Evolutionary conservation across 2,797 vertebrate genomes (phyloP), one percentile per base, ranked within the genome.

Genomic region (Sciaenops ocellatus): DNA sequence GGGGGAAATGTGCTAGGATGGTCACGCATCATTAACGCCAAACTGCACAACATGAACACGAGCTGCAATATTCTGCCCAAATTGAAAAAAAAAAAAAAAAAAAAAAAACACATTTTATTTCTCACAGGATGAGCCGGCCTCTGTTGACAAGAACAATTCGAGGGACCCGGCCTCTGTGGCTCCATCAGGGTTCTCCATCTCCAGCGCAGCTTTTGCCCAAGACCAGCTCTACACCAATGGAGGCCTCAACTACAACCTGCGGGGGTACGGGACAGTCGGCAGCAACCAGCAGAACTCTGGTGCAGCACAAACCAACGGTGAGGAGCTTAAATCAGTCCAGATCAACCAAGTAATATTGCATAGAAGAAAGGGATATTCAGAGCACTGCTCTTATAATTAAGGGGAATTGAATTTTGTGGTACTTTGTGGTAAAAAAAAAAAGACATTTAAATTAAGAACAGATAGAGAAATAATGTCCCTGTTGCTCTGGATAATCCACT

Each of bases 171-270:
- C 96, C 78, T 85, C 96, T 72, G 92, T 96, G 93, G 92, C 96
- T 63, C 96, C 97, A 72, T 95, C 97, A 75, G 96, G 97, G 86
- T 98, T 98, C 78, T 92, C 97, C 87, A 96, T 99, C 91, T 96
- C 97, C 87, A 96, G 97, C 83, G 94, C 97, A 61, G 96, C 97
- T 78, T 98, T 97, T 90, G 95, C 96, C 93, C 98, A 99, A 94
- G 98, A 99, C 89, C 97, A 97, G 0, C 97, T 97, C 91, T 99
- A 98, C 84, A 97, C 98, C 97, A 99, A 99, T 0, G 98, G 98
- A 86, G 97, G 97, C 93, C 96, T 99, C 90, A 98, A 96, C 95
- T 99, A 99, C 93, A 97, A 96, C 91, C 97, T 98, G 95, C 97
- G 97, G 72, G 95, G 97, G 77, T 99, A 97, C 0, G 97, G 97